Evolutionary conservation across 2,888 invertebrate species (phyloP), one percentile per base, ranked within the genome.

Genomic region (Slavum lentiscoides): DNA sequence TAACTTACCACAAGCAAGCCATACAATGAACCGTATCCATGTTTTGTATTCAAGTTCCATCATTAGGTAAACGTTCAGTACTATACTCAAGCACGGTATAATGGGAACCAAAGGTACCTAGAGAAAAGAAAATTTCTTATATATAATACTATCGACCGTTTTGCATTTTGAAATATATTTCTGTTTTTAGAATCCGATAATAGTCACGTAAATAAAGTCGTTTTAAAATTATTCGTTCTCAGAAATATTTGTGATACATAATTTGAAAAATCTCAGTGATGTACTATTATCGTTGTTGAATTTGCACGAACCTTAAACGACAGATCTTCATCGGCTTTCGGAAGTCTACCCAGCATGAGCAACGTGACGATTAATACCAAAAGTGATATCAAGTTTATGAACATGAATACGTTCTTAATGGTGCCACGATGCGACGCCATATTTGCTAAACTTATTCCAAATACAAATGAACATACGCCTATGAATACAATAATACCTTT

Each of bases 11-110:
- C 96, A 88, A 11, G 89, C 85, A 84, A 97, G 89, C 97, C 97
- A 97, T 21, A 94, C 89, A 76, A 90, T 88, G 87, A 97, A 96
- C 85, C 96, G 89, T 82, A 95, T 90, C 97, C 97, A 97, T 3
- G 97, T 97, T 85, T 91, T 90, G 73, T 89, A 84, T 86, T 95
- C 94, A 83, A 97, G 88, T 87, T 95, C 94, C 85, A 94, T 90
- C 96, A 97, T 97, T 76, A 97, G 88, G 87, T 95, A 96, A 74
- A 95, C 88, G 87, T 97, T 97, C 85, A 94, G 92, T 83, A 95
- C 90, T 66, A 95, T 91, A 87, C 95, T 95, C 9, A 94, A 85
- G 84, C 92, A 92, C 5, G 97, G 96, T 83, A 97, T 88, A 67
- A 93, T 86, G 0, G 97, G 97, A 15, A 97, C 94, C 74, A 93